phyloP scores from a whole-genome alignment of 2,113 vertebrate genomes.

The Rhea pennata region DNA sequence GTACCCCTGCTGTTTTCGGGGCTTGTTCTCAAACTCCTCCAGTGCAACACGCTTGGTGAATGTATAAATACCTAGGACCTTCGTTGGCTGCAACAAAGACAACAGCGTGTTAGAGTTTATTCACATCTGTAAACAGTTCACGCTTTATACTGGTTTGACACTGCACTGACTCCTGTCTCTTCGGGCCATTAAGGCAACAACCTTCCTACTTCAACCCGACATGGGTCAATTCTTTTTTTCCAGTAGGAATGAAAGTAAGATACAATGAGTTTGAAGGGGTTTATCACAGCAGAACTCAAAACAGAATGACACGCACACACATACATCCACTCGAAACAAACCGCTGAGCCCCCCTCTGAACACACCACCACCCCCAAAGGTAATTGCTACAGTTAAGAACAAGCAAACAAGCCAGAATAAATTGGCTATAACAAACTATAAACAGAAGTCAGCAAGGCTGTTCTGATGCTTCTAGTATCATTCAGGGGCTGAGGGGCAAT shows the following conservation, averaged over 20 bases:
- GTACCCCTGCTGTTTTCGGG: constrained; percentile 97
- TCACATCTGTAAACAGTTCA: not conserved
- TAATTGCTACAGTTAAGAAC: not conserved
- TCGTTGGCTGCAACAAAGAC: constrained; percentile 85
- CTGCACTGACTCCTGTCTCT: not conserved
- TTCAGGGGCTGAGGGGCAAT: not conserved
- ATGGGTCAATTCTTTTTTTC: not conserved
- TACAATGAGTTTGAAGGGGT: too few relatives aligned
- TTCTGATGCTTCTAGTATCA: not conserved
- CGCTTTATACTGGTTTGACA: not conserved
- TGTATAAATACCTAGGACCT: constrained; percentile 97
- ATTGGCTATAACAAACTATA: not conserved
- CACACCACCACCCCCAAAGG: not conserved
- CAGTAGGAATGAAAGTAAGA: not conserved
- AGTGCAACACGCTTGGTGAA: constrained; percentile 96
- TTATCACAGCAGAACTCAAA: not conserved
- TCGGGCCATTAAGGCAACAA: not conserved
- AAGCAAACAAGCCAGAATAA: not conserved
- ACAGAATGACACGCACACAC: not conserved
- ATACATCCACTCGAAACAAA: not conserved
- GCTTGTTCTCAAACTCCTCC: constrained; percentile 97
- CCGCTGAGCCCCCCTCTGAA: not conserved
- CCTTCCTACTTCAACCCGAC: not conserved
- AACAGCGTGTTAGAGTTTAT: not conserved
- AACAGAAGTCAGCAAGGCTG: not conserved